phyloP scores from a whole-genome alignment of 2,888 invertebrate genomes.

The Endotricha flammealis region DNA sequence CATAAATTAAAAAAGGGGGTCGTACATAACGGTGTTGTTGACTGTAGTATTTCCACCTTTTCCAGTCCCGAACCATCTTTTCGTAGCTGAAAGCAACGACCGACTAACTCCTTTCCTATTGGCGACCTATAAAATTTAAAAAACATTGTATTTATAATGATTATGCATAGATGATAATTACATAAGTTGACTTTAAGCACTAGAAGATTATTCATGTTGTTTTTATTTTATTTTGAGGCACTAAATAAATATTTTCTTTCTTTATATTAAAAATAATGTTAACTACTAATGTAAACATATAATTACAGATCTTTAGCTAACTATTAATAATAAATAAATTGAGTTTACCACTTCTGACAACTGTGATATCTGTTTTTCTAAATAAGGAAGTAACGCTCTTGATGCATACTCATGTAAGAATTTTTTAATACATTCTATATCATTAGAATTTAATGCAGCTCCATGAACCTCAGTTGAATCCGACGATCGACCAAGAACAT shows the following conservation, averaged over 20 bases:
- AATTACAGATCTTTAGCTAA: too few species aligned
- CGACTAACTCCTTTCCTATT: conserved; percentile 95
- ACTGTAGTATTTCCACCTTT: conserved; percentile 88
- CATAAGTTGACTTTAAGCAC: too few species aligned
- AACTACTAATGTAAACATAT: too few species aligned
- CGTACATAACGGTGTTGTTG: conserved; percentile 90
- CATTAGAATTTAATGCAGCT: conserved; percentile 85
- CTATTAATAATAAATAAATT: too few species aligned
- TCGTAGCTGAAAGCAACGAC: conserved; percentile 95
- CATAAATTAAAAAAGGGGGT: too few species aligned
- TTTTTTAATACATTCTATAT: conserved; percentile 89
- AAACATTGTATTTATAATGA: too few species aligned
- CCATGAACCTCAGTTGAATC: conserved; percentile 82
- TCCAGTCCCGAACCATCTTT: conserved; percentile 95
- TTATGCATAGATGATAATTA: too few species aligned
- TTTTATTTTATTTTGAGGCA: too few species aligned
- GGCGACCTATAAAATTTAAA: conserved; percentile 73
- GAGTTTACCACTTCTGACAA: conserved; percentile 84
- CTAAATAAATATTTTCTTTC: too few species aligned
- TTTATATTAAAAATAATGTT: too few species aligned
- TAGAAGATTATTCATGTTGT: too few species aligned
- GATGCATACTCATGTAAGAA: conserved; percentile 93
- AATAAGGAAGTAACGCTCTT: conserved; percentile 92
- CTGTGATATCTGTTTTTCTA: conserved; percentile 91
- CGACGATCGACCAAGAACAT: conserved; percentile 64